A percentile compares a stretch with the other conserved stretches of the same genome.
Conservation (phyloP, 2,797 vertebrate genomes). For the Hypotaenidia philippensis region DNA sequence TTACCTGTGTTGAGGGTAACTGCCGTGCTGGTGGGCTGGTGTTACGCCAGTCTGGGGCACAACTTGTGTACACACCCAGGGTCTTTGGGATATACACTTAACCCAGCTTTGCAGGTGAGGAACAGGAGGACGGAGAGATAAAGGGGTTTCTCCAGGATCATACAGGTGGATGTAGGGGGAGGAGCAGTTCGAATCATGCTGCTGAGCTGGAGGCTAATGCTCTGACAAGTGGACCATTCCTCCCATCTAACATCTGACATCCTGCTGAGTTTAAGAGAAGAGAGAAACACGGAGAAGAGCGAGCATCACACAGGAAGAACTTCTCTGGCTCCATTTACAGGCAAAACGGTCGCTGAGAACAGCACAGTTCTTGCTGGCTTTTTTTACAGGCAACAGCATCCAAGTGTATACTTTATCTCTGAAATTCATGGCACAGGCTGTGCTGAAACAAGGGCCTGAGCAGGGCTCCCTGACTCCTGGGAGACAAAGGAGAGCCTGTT, state of each 20-base stretch:
- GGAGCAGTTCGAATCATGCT: neutral
- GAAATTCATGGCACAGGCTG: neutral
- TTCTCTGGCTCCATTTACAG: neutral
- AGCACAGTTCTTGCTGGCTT: neutral
- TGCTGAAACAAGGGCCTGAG: neutral
- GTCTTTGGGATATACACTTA: neutral
- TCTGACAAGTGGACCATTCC: neutral
- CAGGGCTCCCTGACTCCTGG: neutral
- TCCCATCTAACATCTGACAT: neutral
- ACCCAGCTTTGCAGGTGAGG: neutral
- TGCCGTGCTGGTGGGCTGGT: fast-evolving
- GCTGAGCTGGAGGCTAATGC: neutral
- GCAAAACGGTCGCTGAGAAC: fast-evolving
- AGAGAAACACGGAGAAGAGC: neutral
- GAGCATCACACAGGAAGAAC: neutral
- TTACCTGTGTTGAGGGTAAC: neutral
- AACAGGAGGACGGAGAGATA: neutral
- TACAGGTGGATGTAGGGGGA: neutral
- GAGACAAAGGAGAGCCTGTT: conserved; percentile 58
- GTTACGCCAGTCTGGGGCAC: neutral
- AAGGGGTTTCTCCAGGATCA: neutral
- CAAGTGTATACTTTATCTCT: neutral
- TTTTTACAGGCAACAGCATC: neutral
- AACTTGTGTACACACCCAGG: fast-evolving
- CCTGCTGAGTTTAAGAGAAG: neutral